A percentile compares a stretch with the other conserved stretches of the same genome.
Evolutionary conservation across 2,888 invertebrate genomes (phyloP).

Genomic region (Epinotia demarniana): DNA sequence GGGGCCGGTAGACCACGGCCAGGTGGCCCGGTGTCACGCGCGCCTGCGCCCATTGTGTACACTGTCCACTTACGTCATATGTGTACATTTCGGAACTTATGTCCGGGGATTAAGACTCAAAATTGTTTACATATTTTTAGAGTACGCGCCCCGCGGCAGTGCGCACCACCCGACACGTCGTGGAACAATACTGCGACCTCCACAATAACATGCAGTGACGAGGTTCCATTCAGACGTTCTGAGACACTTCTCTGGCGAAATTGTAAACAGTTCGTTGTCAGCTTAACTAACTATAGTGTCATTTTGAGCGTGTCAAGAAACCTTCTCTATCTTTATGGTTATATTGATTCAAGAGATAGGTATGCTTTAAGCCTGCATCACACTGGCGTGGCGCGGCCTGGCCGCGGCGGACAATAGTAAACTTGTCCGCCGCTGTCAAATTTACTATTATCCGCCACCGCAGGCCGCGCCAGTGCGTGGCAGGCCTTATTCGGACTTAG

Average conservation of each 20-base stretch:
- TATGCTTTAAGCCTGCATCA: too few species aligned
- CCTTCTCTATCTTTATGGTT: background rate
- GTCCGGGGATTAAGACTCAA: background rate
- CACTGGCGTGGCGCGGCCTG: too few species aligned
- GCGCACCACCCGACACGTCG: conserved; percentile 64
- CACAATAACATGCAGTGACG: conserved; percentile 49
- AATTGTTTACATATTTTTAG: background rate
- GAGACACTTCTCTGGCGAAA: conserved; percentile 32
- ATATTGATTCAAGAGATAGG: background rate
- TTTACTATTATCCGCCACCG: too few species aligned
- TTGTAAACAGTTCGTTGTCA: conserved; percentile 46
- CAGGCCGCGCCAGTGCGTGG: too few species aligned
- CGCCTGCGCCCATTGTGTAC: conserved; percentile 80
- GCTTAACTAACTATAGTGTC: background rate
- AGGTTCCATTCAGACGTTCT: conserved; percentile 43
- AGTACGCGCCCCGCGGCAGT: conserved; percentile 49
- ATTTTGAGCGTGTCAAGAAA: background rate
- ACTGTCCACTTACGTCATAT: conserved; percentile 47
- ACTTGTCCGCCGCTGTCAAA: too few species aligned
- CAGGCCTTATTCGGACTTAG: too few species aligned
- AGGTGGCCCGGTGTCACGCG: conserved; percentile 81
- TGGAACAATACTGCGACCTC: conserved; percentile 66
- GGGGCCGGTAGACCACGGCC: conserved; percentile 78
- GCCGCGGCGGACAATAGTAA: too few species aligned
- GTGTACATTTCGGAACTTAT: background rate